Evolutionary conservation across 30 jellyfish, hydroid and myxozoan species (phyloP).

Genomic region (Chrysaora quinquecirrha): DNA sequence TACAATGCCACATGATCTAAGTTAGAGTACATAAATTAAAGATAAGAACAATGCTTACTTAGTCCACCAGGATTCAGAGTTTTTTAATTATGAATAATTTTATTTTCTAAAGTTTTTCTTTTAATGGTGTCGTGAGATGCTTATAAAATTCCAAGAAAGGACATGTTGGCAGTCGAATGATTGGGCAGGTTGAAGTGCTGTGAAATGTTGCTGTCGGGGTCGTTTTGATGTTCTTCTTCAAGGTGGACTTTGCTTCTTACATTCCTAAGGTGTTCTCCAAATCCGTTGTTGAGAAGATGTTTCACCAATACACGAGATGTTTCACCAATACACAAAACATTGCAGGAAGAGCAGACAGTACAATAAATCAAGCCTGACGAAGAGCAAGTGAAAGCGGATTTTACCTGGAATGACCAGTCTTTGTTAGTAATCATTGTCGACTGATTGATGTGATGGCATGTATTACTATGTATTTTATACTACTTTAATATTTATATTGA

Average conservation of each 20-base stretch:
- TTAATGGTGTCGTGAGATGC: neutral
- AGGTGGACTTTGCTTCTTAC: neutral
- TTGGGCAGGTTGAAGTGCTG: conserved; percentile 4
- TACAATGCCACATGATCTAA: too few relatives aligned
- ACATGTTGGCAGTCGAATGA: too few relatives aligned
- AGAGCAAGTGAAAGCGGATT: neutral
- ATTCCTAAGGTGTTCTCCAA: conserved; percentile 6
- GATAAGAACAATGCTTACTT: too few relatives aligned
- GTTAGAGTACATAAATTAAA: too few relatives aligned
- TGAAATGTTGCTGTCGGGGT: too few relatives aligned
- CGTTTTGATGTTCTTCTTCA: too few relatives aligned
- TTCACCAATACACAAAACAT: conserved; percentile 8
- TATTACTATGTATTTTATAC: too few relatives aligned
- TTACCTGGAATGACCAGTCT: too few relatives aligned
- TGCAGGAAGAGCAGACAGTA: conserved; percentile 9
- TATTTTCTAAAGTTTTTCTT: neutral
- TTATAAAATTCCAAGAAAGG: neutral
- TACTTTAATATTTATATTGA: too few relatives aligned
- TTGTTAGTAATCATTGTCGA: neutral
- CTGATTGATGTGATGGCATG: neutral
- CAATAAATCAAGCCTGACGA: neutral
- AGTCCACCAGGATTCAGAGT: too few relatives aligned
- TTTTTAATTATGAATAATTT: too few relatives aligned
- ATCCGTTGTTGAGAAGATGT: too few relatives aligned
- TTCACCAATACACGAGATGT: neutral